phyloP scores from a whole-genome alignment of 37 sponge, comb jelly and placozoan species.

The Spongia lamella region DNA sequence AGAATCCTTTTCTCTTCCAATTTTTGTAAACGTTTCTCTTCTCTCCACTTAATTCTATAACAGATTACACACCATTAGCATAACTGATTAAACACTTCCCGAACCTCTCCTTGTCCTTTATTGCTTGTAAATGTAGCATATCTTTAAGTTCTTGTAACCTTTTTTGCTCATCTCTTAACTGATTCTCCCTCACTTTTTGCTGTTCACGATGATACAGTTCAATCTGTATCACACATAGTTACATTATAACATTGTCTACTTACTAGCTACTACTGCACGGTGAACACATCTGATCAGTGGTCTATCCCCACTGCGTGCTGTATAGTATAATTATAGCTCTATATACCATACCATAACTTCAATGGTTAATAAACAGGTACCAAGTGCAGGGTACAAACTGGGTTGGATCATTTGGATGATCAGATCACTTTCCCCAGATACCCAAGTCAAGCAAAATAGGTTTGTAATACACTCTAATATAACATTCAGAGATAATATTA shows the following conservation, averaged over 20 bases:
- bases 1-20: neutral
- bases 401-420: too few relatives aligned
- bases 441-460: too few relatives aligned
- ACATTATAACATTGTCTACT: neutral
- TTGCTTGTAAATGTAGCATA: neutral
- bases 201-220: neutral
- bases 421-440: too few relatives aligned
- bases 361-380: too few relatives aligned
- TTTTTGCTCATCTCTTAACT: neutral
- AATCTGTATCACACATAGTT: neutral
- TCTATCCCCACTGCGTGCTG: too few relatives aligned
- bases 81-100: neutral
- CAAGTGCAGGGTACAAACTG: too few relatives aligned
- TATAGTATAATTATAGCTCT: too few relatives aligned
- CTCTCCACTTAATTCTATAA: constrained; percentile 11
- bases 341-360: too few relatives aligned
- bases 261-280: too few relatives aligned
- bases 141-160: neutral
- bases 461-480: too few relatives aligned
- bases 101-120: neutral
- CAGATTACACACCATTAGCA: neutral
- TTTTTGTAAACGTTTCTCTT: neutral
- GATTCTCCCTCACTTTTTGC: neutral
- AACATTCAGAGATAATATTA: too few relatives aligned
- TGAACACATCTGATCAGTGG: too few relatives aligned